A percentile compares a stretch with the other conserved stretches of the same genome.
Conservation (phyloP, 2,888 invertebrate genomes). For the Plebejus melissa region DNA sequence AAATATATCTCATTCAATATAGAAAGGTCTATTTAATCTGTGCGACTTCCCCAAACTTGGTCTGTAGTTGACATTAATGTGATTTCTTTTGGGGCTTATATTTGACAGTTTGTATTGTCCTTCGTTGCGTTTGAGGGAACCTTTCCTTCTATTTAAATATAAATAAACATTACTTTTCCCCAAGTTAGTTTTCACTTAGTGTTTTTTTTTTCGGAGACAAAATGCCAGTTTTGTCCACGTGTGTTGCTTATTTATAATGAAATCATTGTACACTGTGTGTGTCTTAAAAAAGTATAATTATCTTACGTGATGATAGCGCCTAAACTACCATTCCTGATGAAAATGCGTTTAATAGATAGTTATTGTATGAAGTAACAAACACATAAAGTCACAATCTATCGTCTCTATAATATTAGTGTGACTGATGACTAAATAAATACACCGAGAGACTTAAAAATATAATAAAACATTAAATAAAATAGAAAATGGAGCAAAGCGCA, state of each 20-base stretch:
- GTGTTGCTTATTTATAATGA: background rate
- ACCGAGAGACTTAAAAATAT: background rate
- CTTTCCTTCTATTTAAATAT: constrained; percentile 27
- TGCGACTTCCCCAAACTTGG: constrained; percentile 28
- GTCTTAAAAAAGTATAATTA: too few species aligned
- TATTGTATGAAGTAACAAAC: too few species aligned
- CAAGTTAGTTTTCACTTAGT: background rate
- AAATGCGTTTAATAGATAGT: too few species aligned
- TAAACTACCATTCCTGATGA: background rate
- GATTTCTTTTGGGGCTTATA: constrained; percentile 35
- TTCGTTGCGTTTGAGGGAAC: constrained; percentile 27
- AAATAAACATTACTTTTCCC: constrained; percentile 22
- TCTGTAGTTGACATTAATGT: constrained; percentile 36
- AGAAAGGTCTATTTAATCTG: constrained; percentile 34
- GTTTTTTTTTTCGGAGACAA: background rate
- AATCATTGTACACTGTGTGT: too few species aligned
- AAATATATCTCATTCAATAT: constrained; percentile 30
- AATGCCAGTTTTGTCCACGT: background rate
- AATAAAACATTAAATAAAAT: background rate
- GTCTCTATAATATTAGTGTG: background rate
- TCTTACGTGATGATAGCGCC: background rate
- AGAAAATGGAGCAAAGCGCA: background rate
- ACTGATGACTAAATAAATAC: too few species aligned
- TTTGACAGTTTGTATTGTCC: constrained; percentile 34
- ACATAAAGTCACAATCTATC: too few species aligned